Base-by-base conservation (phyloP, 2,888 invertebrate genomes). In the Luperina nickerlii region DNA sequence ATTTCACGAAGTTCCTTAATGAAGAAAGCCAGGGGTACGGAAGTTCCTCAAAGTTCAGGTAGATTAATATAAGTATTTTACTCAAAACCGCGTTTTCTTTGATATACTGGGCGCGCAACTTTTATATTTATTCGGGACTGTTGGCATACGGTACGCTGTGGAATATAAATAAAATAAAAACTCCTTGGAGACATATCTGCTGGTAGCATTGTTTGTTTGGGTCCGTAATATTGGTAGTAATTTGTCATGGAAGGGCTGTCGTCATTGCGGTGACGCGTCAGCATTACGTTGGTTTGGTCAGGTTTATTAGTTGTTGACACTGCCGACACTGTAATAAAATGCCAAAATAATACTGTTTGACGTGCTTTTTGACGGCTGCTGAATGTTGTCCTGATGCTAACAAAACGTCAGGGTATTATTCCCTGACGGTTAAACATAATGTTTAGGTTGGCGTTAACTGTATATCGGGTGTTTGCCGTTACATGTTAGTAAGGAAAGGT, bases 61-160 rank as follows among this genome's bases (percentile, higher is more conserved):
- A 88, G 90, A 92, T 93, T 92, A 92, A 93, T 93, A 85, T 66
- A 81, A 84, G 85, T 72, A 91, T 92, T 92, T 91, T 87, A 87
- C 84, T 87, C 79, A 69, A 88, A 90, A 90, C 89, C 92, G 81
- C 88, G 65, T 86, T 91, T 90, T 90, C 89, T 91, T 91, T 91
- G 91, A 89, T 89, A 89, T 89, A 90, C 88, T 84, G 78, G 74
- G 60, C 45, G 27, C 27, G 13, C 38, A 63, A 70, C 72, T 88
- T 82, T 78, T 76, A 62, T 85, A 81, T 90, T 87, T 88, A 88
- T 87, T 88, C 71, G 80, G 79, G 83, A 51, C 79, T 77, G 75
- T 76, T 68, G 66, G 62, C 62, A 77, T 42, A 75, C 48, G 62
- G 57, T 68, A 74, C 38, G 70, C 63, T 78, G 75, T 38, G 65